These are phyloP conservation scores for Zaprionus tsacasi DNA, from an alignment of 1,140 invertebrate genomes.

Conservation along the genomic window DNA sequence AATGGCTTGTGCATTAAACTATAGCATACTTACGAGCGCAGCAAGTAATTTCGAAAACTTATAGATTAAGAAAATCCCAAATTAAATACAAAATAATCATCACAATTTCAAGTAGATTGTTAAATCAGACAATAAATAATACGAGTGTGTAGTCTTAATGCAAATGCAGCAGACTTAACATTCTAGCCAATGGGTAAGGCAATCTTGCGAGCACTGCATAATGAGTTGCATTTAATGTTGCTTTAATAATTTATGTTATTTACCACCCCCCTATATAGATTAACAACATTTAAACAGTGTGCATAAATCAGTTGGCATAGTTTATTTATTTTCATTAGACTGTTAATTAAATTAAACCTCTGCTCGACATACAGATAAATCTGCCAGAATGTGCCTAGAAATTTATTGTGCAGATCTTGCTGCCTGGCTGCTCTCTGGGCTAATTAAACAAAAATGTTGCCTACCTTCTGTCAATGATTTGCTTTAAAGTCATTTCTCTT, in stretches of 20 bases:
- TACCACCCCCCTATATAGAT: conserved; percentile 22
- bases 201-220: background rate
- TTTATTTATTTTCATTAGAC: conserved; percentile 21
- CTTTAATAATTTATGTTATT: conserved; percentile 18
- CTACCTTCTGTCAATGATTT: conserved; percentile 37
- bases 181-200: background rate
- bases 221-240: background rate
- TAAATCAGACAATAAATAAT: background rate
- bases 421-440: background rate
- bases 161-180: background rate
- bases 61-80: conserved; percentile 5
- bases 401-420: conserved; percentile 1
- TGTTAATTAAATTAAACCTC: conserved; percentile 14
- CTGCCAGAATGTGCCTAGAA: conserved; percentile 5
- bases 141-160: background rate
- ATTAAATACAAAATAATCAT: background rate
- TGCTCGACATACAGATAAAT: conserved; percentile 14
- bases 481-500: conserved; percentile 43
- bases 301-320: conserved; percentile 52
- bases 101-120: background rate
- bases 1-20: conserved; percentile 48
- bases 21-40: conserved; percentile 40
- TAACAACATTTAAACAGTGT: conserved; percentile 41
- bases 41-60: conserved; percentile 25
- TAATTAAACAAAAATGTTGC: conserved; percentile 57